phyloP scores from a whole-genome alignment of 2,797 vertebrate species.

The Sebastes alutus region DNA sequence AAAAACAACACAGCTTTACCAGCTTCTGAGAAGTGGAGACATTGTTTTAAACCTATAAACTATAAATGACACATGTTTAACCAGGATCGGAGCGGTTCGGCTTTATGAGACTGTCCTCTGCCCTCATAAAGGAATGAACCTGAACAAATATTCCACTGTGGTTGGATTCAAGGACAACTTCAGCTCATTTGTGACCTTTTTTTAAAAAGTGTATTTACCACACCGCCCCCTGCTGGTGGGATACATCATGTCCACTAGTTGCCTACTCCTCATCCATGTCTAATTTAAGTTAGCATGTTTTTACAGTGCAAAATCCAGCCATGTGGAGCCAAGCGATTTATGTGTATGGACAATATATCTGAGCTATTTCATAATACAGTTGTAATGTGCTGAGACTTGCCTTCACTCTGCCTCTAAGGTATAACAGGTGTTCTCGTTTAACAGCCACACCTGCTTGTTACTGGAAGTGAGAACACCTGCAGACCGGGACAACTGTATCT shows the following conservation, averaged over 20 bases:
- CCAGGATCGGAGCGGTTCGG: background rate
- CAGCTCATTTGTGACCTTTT: too few relatives aligned
- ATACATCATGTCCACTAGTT: background rate
- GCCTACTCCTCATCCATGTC: background rate
- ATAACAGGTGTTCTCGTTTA: background rate
- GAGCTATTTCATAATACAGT: background rate
- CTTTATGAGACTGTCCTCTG: background rate
- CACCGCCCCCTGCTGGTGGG: constrained; percentile 58
- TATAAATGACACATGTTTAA: background rate
- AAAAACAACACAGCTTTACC: background rate
- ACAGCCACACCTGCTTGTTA: too few relatives aligned
- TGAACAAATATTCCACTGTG: too few relatives aligned
- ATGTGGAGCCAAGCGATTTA: background rate
- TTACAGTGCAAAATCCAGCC: too few relatives aligned
- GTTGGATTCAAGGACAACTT: too few relatives aligned
- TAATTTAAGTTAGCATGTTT: background rate
- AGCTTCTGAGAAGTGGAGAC: background rate
- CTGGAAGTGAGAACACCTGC: background rate
- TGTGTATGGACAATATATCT: too few relatives aligned
- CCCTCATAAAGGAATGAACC: too few relatives aligned
- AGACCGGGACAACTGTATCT: background rate
- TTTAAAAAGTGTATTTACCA: background rate
- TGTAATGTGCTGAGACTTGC: background rate
- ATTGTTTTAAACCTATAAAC: background rate
- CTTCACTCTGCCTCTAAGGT: background rate